These are phyloP conservation scores for Galeopsomyia nigrocyanea DNA, from an alignment of 2,888 invertebrate species.

Conservation along the genomic window DNA sequence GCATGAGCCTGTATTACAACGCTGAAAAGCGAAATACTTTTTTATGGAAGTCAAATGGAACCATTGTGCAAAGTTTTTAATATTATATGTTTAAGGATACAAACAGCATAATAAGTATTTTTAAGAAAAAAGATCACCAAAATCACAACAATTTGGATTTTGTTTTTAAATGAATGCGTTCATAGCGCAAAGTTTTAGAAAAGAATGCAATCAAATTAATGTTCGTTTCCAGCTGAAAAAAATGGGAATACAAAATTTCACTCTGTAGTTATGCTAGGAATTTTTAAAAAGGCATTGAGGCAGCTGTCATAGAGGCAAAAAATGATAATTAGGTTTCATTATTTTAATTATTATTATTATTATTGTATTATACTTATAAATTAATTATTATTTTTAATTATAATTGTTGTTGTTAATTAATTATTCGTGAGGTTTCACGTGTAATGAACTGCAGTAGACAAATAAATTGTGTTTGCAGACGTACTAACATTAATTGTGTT, in stretches of 20 bases:
- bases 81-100: slow-evolving; percentile 25
- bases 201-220: slow-evolving; percentile 30
- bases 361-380: slow-evolving; percentile 64
- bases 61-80: slow-evolving; percentile 45
- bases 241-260: slow-evolving; percentile 46
- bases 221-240: slow-evolving; percentile 36
- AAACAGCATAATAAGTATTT: slow-evolving; percentile 43
- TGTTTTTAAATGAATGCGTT: slow-evolving; percentile 10
- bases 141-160: slow-evolving; percentile 23
- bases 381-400: slow-evolving; percentile 62
- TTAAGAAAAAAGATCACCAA: slow-evolving; percentile 32
- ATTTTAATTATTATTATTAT: slow-evolving; percentile 64
- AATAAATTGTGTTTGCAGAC: slow-evolving; percentile 58
- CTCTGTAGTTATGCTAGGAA: slow-evolving; percentile 68
- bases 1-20: slow-evolving; percentile 25
- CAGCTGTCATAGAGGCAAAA: slow-evolving; percentile 67
- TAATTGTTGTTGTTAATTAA: slow-evolving; percentile 63
- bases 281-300: slow-evolving; percentile 66
- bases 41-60: slow-evolving; percentile 45
- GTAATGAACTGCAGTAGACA: slow-evolving; percentile 61
- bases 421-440: slow-evolving; percentile 59
- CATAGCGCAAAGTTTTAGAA: slow-evolving; percentile 16
- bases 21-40: slow-evolving; percentile 31
- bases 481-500: slow-evolving; percentile 15
- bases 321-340: slow-evolving; percentile 65